Evolutionary conservation across 2,888 invertebrate genomes (phyloP), one percentile per base, ranked within the genome.

Genomic region (Phaonia tiefii): DNA sequence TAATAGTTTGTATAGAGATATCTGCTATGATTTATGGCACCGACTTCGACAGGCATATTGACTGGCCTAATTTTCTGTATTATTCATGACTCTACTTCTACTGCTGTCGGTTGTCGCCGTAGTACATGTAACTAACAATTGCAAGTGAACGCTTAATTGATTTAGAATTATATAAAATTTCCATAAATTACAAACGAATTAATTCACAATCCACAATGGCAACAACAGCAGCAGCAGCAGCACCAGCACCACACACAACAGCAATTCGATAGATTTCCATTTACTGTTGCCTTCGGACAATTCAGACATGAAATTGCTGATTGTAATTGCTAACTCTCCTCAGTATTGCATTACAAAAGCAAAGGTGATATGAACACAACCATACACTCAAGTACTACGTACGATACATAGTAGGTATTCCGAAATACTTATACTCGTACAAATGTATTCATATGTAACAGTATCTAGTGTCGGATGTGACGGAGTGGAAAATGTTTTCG

Each of bases 191-290:
- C 20, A 15, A 20, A 49, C 49, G 49, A 20, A 17, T 20, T 7
- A 26, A 60, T 56, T 25, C 13, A 7, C 8, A 56, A 56, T 42
- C 10, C 31, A 25, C 37, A 54, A 66, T 54, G 39, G 11, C 13
- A 17, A 10, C 73, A 46, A 22, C 54, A 63, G 70, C 56, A 58
- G n/a, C n/a, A n/a, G n/a, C n/a, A 42, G 17, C 37, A 46, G 13
- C 72, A 44, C 17, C 58, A 49, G 56, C 17, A 66, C 22, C 65
- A 66, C 37, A 31, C 31, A 31, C 11, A 49, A n/a, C 17, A 25
- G 42, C 37, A 49, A 25, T 54, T 25, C 22, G 31, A 26, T 26
- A 54, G 2, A 25, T 11, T 20, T 31, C 8, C 31, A 54, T 1
- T 22, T 22, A 25, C 25, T 54, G 54, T 22, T 54, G 54, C 54